Conservation (phyloP, 2,888 invertebrate species). For the Hirtodrosophila confusa region DNA sequence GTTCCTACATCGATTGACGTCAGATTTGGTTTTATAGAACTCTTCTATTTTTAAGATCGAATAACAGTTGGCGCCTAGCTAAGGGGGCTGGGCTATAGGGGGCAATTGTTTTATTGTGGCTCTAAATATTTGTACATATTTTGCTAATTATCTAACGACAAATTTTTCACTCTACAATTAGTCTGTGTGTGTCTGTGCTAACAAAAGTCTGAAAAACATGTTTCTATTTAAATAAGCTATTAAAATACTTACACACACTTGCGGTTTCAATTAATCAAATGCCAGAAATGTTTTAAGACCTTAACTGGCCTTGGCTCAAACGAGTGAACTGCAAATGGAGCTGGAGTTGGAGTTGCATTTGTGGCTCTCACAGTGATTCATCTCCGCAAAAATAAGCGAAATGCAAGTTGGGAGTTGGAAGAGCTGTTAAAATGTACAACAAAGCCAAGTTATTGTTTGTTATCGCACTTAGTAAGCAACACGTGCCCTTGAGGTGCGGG, state of each 20-base stretch:
- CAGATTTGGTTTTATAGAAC: conserved; percentile 25
- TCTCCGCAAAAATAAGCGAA: background rate
- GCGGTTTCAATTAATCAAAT: conserved; percentile 50
- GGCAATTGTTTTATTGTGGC: conserved; percentile 22
- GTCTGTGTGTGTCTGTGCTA: conserved; percentile 37
- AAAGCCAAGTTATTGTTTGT: conserved; percentile 2
- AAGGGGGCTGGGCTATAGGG: background rate
- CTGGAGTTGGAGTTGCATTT: conserved; percentile 6
- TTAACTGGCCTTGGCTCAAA: conserved; percentile 14
- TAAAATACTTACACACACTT: conserved; percentile 70
- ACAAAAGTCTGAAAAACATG: conserved; percentile 80
- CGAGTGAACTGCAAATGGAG: conserved; percentile 2
- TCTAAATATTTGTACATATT: conserved; percentile 76
- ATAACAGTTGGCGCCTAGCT: conserved; percentile 26
- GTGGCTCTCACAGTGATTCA: conserved; percentile 19
- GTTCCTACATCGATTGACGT: conserved; percentile 37
- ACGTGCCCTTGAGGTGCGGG: conserved; percentile 34
- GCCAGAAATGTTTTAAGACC: conserved; percentile 28
- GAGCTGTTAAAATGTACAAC: conserved; percentile 6
- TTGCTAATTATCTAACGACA: conserved; percentile 70
- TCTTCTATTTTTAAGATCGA: conserved; percentile 3
- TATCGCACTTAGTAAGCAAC: conserved; percentile 5
- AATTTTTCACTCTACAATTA: conserved; percentile 6
- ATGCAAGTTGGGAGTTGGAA: background rate
- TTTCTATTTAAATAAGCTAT: conserved; percentile 76